phyloP scores from a whole-genome alignment of 2,888 invertebrate species.

The Subacronicta megacephala region DNA sequence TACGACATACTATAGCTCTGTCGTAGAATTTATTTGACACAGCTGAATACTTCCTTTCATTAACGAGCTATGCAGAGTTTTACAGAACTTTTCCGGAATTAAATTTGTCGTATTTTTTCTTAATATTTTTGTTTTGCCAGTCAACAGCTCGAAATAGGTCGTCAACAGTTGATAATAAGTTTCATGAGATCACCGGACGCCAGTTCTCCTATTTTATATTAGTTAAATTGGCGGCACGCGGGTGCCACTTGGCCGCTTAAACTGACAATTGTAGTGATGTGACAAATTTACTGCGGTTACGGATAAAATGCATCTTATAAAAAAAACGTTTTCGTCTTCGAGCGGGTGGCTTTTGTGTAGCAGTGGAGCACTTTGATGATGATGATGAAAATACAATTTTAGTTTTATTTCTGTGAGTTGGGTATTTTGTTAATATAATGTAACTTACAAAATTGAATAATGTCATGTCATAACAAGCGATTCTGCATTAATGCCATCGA shows the following conservation, averaged over 20 bases:
- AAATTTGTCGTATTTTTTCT: not conserved
- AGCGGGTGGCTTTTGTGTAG: no score
- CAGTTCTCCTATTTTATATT: constrained; percentile 67
- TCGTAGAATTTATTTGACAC: constrained; percentile 3
- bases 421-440: no score
- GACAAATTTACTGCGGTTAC: constrained; percentile 23
- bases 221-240: constrained; percentile 64
- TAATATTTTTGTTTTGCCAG: constrained; percentile 24
- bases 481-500: no score
- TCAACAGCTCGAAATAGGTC: constrained; percentile 42
- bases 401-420: no score
- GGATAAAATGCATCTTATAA: not conserved
- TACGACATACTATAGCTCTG: not conserved
- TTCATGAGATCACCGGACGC: constrained; percentile 62
- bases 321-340: not conserved
- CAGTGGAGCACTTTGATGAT: no score
- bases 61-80: no score
- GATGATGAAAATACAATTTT: no score
- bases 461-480: no score
- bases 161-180: constrained; percentile 57
- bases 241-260: constrained; percentile 52
- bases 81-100: not conserved
- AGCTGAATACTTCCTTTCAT: not conserved
- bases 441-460: no score
- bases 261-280: constrained; percentile 44